Percentiles rank a stretch among this genome's conserved stretches.
phyloP scores from a whole-genome alignment of 2,113 vertebrate species.

The Bettongia penicillata region DNA sequence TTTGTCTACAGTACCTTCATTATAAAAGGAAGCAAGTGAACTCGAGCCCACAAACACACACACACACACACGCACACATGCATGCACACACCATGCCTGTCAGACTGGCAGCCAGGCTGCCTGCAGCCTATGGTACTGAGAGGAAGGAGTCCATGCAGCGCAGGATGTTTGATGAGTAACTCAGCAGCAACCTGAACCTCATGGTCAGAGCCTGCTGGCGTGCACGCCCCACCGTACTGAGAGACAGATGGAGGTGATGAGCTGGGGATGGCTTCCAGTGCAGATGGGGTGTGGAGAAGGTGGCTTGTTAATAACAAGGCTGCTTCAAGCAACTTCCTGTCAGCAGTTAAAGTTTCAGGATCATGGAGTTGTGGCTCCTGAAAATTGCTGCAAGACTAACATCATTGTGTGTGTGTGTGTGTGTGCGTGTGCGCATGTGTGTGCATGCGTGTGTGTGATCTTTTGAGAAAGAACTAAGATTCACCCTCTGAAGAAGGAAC shows the following conservation, averaged over 20 bases:
- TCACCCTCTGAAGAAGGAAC: neutral
- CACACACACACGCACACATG: neutral
- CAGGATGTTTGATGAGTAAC: constrained; percentile 79
- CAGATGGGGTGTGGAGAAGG: constrained; percentile 70
- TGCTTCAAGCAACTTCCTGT: constrained; percentile 82
- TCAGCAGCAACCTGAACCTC: constrained; percentile 76
- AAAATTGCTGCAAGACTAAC: constrained; percentile 81
- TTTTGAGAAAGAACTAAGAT: neutral
- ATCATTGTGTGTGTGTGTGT: constrained; percentile 57
- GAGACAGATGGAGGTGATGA: constrained; percentile 80
- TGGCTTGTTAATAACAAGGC: constrained; percentile 80
- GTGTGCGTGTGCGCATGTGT: neutral
- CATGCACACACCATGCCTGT: constrained; percentile 52
- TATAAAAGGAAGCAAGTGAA: constrained; percentile 65
- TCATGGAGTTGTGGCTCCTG: constrained; percentile 77
- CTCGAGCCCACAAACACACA: neutral
- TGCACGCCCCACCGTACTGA: constrained; percentile 54
- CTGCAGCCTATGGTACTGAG: constrained; percentile 49
- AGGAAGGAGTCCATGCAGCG: constrained; percentile 71
- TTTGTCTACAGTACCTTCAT: constrained; percentile 69
- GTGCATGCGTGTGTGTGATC: neutral
- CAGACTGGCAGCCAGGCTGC: constrained; percentile 72
- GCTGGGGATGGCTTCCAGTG: constrained; percentile 73
- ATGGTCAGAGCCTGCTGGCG: constrained; percentile 75
- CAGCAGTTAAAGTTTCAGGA: constrained; percentile 83